Evolutionary conservation across 2,888 invertebrate genomes (phyloP).

Genomic region (Patella ulyssiponensis): DNA sequence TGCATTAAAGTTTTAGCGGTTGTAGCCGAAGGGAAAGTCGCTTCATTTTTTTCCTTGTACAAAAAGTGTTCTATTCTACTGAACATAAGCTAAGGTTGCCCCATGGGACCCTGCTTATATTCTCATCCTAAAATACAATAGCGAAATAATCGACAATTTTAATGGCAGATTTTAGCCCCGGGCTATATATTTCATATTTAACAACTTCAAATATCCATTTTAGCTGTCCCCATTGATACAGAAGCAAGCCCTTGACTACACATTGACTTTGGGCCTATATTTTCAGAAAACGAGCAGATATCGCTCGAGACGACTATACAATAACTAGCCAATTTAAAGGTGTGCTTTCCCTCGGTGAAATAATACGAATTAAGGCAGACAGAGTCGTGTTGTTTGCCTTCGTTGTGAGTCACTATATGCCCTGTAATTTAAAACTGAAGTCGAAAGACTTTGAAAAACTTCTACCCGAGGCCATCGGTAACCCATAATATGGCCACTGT

Average conservation of each 20-base stretch:
- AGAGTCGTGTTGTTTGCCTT: background rate
- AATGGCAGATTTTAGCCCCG: conserved; percentile 5
- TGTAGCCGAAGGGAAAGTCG: conserved; percentile 10
- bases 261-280: background rate
- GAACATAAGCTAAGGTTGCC: conserved; percentile 4
- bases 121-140: background rate
- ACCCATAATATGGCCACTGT: background rate
- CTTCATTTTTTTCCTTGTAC: background rate
- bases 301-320: no score
- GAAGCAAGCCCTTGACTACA: conserved; percentile 1
- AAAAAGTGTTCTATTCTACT: background rate
- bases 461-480: background rate
- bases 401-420: background rate
- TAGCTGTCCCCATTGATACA: background rate
- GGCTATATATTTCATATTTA: conserved; percentile 7
- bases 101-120: conserved; percentile 8
- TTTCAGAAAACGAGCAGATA: no score
- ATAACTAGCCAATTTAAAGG: no score
- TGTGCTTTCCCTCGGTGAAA: no score
- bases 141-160: conserved; percentile 5
- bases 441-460: background rate
- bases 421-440: conserved; percentile 8
- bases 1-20: background rate
- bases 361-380: no score
- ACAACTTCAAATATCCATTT: background rate